Conservation (phyloP, 2,888 invertebrate genomes). For the Cactoblastis cactorum region DNA sequence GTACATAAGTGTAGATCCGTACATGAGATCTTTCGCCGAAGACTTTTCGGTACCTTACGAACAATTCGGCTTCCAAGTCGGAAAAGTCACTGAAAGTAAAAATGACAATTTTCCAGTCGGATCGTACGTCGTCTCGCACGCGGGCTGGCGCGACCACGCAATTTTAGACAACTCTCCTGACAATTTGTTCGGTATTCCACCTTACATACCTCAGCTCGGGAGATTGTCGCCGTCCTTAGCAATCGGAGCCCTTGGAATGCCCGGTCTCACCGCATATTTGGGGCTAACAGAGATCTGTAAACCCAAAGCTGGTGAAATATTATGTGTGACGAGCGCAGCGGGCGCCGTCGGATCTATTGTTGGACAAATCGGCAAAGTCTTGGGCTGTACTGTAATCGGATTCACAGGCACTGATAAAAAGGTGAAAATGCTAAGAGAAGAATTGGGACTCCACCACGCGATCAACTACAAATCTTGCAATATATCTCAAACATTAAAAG, state of each 20-base stretch:
- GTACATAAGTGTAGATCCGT: constrained; percentile 83
- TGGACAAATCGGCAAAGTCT: constrained; percentile 82
- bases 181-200: constrained; percentile 33
- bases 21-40: constrained; percentile 72
- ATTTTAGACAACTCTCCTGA: constrained; percentile 32
- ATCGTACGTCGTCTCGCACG: constrained; percentile 75
- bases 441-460: constrained; percentile 81
- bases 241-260: constrained; percentile 81
- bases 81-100: constrained; percentile 81
- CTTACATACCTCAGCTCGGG: constrained; percentile 66
- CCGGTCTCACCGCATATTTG: constrained; percentile 63
- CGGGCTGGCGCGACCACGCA: constrained; percentile 82
- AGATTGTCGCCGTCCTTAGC: constrained; percentile 68
- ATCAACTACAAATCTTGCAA: constrained; percentile 83
- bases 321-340: constrained; percentile 83
- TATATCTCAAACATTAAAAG: constrained; percentile 60
- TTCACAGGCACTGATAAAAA: constrained; percentile 83
- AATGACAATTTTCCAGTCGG: constrained; percentile 79
- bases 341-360: constrained; percentile 85
- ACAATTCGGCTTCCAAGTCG: constrained; percentile 44
- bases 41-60: constrained; percentile 33
- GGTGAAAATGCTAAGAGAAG: constrained; percentile 78
- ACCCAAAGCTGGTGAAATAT: constrained; percentile 81
- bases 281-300: constrained; percentile 77
- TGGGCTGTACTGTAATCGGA: constrained; percentile 50